These are phyloP conservation scores for Andrena hattorfiana DNA, from an alignment of 2,888 invertebrate species.

Conservation along the genomic window DNA sequence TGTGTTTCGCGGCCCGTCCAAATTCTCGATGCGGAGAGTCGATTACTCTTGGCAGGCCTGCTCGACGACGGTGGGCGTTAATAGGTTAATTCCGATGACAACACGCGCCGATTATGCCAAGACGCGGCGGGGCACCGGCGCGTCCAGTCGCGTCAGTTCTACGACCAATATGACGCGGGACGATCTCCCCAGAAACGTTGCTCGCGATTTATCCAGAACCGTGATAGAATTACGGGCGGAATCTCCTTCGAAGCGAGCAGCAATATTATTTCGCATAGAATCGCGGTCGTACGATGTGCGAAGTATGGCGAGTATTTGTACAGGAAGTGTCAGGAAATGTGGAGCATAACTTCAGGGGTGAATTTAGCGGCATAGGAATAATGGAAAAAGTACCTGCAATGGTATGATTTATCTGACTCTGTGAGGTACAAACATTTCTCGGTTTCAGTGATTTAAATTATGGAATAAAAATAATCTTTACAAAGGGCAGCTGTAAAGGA, in stretches of 20 bases:
- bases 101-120: conserved; percentile 68
- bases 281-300: background rate
- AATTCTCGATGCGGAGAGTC: conserved; percentile 71
- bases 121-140: conserved; percentile 43
- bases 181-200: background rate
- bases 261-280: background rate
- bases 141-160: conserved; percentile 20
- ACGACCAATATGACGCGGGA: conserved; percentile 12
- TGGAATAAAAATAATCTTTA: too few relatives aligned
- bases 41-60: conserved; percentile 72
- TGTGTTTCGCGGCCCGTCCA: conserved; percentile 66
- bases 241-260: background rate
- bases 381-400: too few relatives aligned
- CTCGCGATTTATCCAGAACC: conserved; percentile 2
- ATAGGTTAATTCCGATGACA: conserved; percentile 74
- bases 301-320: background rate
- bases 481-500: too few relatives aligned
- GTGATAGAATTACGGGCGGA: background rate
- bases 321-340: too few relatives aligned
- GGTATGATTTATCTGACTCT: too few relatives aligned
- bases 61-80: conserved; percentile 69
- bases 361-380: too few relatives aligned
- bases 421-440: too few relatives aligned
- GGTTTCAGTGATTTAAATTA: too few relatives aligned
- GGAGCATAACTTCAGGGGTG: too few relatives aligned